Base-by-base conservation (phyloP, 2,797 vertebrate genomes). In the Gymnothorax reevesii region DNA sequence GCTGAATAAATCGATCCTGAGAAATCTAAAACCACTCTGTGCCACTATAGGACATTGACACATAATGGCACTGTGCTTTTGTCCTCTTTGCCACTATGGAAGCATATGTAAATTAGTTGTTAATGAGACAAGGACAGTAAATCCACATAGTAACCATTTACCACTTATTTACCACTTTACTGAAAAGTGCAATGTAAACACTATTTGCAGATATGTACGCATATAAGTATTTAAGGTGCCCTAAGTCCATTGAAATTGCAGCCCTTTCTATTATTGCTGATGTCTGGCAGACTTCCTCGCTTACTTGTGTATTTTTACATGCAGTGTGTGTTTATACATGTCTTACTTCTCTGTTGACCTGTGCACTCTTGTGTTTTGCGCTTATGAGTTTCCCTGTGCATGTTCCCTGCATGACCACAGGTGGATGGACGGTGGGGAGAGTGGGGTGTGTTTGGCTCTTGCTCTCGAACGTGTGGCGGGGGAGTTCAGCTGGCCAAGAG, bases 361-460 rank as follows among this genome's bases (percentile, higher is more conserved):
- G 12, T n/a, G 7, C 7, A 15, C 64, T 52, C 57, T 60, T 71
- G 42, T 59, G 33, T 54, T 25, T 27, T 57, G n/a, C n/a, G 49
- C 69, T 82, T 55, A 60, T 60, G 33, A 42, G 33, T 42, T 42
- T 42, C 33, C 33, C 33, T 42, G 33, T 42, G 33, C 33, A 42
- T 42, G 33, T 42, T 42, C 33, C 33, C 33, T 42, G n/a, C 33
- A 2, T 42, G 33, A 42, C 33, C 33, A 42, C 94, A 99, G 98
- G 96, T 99, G 96, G 98, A 99, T 0, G 99, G 98, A 0, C 96
- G 95, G 88, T 99, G 99, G 98, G 98, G 97, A 13, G 97, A 94
- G 86, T 99, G 99, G 99, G 97, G 97, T 0, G 89, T 92, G 0
- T 99, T 99, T 0, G 97, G 98, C n/a, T 91, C 94, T 42, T 99